phyloP scores from a whole-genome alignment of 2,888 invertebrate species.

The Exocentrus adspersus region DNA sequence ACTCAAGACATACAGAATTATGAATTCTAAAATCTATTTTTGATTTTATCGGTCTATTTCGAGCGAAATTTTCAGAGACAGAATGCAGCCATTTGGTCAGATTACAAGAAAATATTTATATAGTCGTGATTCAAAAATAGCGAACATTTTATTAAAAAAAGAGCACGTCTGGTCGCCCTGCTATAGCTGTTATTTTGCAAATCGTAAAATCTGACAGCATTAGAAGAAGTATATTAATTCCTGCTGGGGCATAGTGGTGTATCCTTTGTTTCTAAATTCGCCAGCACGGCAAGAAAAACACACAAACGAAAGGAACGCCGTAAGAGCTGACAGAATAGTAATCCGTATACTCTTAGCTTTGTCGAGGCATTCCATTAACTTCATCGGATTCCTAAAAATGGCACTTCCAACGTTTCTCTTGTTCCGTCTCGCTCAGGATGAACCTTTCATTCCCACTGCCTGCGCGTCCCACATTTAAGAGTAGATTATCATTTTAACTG shows the following conservation, averaged over 20 bases:
- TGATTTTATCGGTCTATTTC: too few relatives aligned
- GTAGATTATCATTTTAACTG: constrained; percentile 62
- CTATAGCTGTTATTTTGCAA: too few relatives aligned
- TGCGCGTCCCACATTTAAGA: constrained; percentile 52
- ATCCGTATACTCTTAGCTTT: constrained; percentile 43
- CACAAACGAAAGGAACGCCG: constrained; percentile 30
- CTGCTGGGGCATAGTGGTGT: not conserved
- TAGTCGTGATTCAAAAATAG: too few relatives aligned
- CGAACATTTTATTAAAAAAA: too few relatives aligned
- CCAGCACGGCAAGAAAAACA: constrained; percentile 23
- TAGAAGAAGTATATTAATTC: not conserved
- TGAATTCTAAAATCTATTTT: too few relatives aligned
- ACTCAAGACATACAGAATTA: too few relatives aligned
- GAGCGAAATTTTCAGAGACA: too few relatives aligned
- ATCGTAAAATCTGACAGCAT: not conserved
- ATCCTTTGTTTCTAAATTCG: constrained; percentile 15
- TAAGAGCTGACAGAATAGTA: constrained; percentile 34
- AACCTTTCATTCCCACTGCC: constrained; percentile 48
- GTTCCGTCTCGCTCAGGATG: constrained; percentile 42
- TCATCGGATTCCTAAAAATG: constrained; percentile 55
- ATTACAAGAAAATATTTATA: too few relatives aligned
- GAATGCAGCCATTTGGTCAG: too few relatives aligned
- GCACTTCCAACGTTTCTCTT: constrained; percentile 52
- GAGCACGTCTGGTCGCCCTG: too few relatives aligned
- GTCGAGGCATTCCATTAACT: constrained; percentile 54